Percentiles rank a stretch among this genome's conserved stretches.
phyloP scores from a whole-genome alignment of 2,113 vertebrate species.

The Piaya cayana region DNA sequence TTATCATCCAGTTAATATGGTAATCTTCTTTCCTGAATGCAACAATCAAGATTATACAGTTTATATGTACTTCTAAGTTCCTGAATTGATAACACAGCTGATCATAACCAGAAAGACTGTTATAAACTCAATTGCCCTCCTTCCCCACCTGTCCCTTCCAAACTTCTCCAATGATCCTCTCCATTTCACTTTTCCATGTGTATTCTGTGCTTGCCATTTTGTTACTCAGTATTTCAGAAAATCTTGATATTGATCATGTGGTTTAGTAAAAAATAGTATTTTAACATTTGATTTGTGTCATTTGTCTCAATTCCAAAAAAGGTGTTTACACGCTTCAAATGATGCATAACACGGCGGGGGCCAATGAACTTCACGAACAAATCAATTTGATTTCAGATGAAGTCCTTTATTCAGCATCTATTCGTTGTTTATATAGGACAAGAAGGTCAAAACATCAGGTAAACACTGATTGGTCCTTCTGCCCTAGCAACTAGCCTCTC shows the following conservation, averaged over 20 bases:
- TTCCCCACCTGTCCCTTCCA: not conserved
- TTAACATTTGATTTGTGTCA: not conserved
- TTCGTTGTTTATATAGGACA: too few relatives aligned
- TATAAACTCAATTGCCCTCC: rapidly evolving
- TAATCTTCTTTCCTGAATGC: not conserved
- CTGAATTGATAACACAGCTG: not conserved
- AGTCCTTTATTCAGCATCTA: too few relatives aligned
- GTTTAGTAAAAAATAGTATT: not conserved
- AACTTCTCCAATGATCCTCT: not conserved
- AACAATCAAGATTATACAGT: too few relatives aligned
- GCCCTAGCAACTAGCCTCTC: too few relatives aligned
- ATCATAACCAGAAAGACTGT: not conserved
- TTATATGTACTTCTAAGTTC: not conserved
- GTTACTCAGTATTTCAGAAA: not conserved
- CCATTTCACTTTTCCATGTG: not conserved
- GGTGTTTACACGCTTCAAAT: not conserved
- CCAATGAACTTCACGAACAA: too few relatives aligned
- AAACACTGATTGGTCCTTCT: too few relatives aligned
- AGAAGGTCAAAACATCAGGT: too few relatives aligned
- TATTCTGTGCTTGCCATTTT: not conserved
- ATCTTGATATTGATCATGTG: not conserved
- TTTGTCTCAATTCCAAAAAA: not conserved
- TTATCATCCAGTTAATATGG: too few relatives aligned
- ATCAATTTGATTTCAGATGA: too few relatives aligned
- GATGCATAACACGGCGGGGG: too few relatives aligned